Evolutionary conservation across 2,113 vertebrate genomes (phyloP).

Genomic region (Chloropsis hardwickii): DNA sequence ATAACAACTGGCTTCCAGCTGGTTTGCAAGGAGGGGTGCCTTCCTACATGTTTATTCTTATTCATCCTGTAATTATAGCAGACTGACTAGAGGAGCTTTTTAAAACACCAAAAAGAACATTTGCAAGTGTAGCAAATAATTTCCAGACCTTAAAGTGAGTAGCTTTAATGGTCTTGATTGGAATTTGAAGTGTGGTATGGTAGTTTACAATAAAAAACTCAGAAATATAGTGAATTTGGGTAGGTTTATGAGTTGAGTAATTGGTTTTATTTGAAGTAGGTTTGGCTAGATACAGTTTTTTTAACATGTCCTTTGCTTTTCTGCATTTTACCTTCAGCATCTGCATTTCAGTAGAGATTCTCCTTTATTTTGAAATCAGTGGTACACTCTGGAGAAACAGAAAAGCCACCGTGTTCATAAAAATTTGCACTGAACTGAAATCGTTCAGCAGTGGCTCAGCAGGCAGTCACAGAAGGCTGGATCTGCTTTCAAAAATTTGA

Average conservation of each 20-base stretch:
- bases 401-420: not conserved
- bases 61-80: conserved; percentile 33
- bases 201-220: not conserved
- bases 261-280: not conserved
- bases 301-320: not conserved
- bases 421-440: not conserved
- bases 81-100: not conserved
- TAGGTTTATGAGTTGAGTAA: not conserved
- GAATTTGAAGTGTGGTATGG: not conserved
- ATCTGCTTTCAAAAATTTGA: not conserved
- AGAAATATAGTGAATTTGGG: not conserved
- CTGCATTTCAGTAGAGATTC: not conserved
- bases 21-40: conserved; percentile 6
- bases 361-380: not conserved
- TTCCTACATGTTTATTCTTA: conserved; percentile 17
- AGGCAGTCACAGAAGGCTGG: not conserved
- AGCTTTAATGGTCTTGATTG: not conserved
- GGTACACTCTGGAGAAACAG: not conserved
- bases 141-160: not conserved
- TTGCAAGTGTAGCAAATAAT: not conserved
- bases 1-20: conserved; percentile 39
- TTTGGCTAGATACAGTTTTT: not conserved
- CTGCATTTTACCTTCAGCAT: not conserved
- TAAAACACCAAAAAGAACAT: not conserved
- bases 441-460: not conserved